Evolutionary conservation across 2,888 invertebrate genomes (phyloP), one percentile per base, ranked within the genome.

Genomic region (Pardosa pseudoannulata): DNA sequence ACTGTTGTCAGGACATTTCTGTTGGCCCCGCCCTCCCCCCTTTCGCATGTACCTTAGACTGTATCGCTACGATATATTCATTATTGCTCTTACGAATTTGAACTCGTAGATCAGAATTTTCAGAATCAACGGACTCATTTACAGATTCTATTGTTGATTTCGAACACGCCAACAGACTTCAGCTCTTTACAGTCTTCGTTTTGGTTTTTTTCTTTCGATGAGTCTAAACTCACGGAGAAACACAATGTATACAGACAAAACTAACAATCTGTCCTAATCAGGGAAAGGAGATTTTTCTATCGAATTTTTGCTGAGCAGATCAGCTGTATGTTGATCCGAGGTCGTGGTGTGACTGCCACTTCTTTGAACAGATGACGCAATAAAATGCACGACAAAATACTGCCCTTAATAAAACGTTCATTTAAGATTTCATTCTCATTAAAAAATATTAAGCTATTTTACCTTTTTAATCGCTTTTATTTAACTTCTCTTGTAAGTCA

Each of bases 71-170:
- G 29, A 32, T 79, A 16, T 56, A 56, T 80, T 73, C 65, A 56
- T 56, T 68, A 70, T 70, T 31, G 62, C 27, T 75, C 46, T 81
- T 70, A n/a, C 36, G 31, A 23, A 50, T 81, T 50, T 68, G 19
- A 81, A 75, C 72, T 79, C 31, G 79, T 72, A 71, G 65, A 46
- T 72, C 39, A 79, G 56, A 28, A 70, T 62, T n/a, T 68, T 75
- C 74, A 46, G 19, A 46, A 27, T n/a, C 27, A 75, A 36, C 41
- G 46, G 27, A 75, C 32, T 81, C 67, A 68, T 81, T 81, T 81
- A 75, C 81, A 81, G 81, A 75, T 75, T 81, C 75, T 75, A 50
- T 19, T 39, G 36, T 74, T 74, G 64, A 27, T 74, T 74, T 67
- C 23, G 5, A 19, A 56, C 23, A 23, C 23, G 41, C 41, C 41